Evolutionary conservation across 2,113 vertebrate species (phyloP).

Genomic region (Laterallus jamaicensis): DNA sequence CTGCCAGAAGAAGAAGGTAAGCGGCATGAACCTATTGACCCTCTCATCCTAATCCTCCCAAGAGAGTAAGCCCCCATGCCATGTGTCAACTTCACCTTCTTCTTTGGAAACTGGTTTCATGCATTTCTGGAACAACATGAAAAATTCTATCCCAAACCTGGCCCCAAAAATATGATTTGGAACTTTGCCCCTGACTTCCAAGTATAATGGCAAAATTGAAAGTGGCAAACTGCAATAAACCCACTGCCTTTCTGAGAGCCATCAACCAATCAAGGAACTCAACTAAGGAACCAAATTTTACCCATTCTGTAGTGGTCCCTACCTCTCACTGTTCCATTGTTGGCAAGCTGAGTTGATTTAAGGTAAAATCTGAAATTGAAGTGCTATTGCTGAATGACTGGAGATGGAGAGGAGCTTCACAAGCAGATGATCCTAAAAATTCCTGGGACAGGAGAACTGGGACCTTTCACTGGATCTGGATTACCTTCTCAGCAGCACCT

Average conservation of each 20-base stretch:
- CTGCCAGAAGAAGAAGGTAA: not conserved
- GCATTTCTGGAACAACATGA: not conserved
- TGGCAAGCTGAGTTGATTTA: not conserved
- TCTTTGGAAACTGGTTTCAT: not conserved
- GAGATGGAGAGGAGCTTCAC: not conserved
- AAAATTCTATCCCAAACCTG: not conserved
- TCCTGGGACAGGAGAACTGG: not conserved
- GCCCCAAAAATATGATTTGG: not conserved
- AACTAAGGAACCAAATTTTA: not conserved
- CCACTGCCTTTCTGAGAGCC: not conserved
- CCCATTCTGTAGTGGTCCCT: not conserved
- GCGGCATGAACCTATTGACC: not conserved
- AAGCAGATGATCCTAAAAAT: not conserved
- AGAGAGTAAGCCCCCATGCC: not conserved
- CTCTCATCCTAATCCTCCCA: not conserved
- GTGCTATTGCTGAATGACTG: not conserved
- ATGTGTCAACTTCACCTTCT: not conserved
- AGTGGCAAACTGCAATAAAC: not conserved
- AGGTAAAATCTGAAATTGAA: not conserved
- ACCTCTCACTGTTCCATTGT: not conserved
- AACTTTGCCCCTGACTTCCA: not conserved
- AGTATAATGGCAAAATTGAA: not conserved
- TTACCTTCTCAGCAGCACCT: not conserved
- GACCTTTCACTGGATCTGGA: not conserved
- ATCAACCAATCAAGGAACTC: not conserved